Percentiles rank a stretch among this genome's conserved stretches.
Conservation (phyloP, 1,140 invertebrate species). For the Neodiprion lecontei region DNA sequence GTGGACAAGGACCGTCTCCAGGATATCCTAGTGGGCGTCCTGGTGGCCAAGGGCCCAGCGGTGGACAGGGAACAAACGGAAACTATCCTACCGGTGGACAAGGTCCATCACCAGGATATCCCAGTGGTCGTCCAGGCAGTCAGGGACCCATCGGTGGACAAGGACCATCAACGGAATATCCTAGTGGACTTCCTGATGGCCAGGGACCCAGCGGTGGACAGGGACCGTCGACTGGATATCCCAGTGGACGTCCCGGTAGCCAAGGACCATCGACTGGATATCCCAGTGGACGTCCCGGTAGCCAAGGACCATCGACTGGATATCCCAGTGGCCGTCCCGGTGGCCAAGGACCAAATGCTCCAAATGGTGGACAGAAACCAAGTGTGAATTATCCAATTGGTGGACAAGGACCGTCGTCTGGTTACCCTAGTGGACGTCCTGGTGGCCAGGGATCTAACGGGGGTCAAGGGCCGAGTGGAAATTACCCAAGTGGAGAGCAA, state of each 20-base stretch:
- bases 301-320: slow-evolving; percentile 16
- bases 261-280: slow-evolving; percentile 23
- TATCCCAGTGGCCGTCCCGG: slow-evolving; percentile 22
- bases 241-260: slow-evolving; percentile 4
- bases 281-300: slow-evolving; percentile 18
- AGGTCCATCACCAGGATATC: slow-evolving; percentile 32
- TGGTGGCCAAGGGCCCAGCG: slow-evolving; percentile 25
- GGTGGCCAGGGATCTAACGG: slow-evolving; percentile 23
- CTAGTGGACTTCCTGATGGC: slow-evolving; percentile 26
- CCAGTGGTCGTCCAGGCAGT: slow-evolving; percentile 31
- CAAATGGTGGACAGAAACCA: slow-evolving; percentile 23
- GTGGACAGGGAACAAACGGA: slow-evolving; percentile 32
- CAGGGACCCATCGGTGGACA: slow-evolving; percentile 27
- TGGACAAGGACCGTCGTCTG: slow-evolving; percentile 24
- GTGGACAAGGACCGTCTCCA: slow-evolving; percentile 28
- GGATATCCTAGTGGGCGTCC: slow-evolving; percentile 35
- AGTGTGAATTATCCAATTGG: not conserved
- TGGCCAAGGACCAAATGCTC: slow-evolving; percentile 17
- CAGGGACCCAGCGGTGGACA: slow-evolving; percentile 17
- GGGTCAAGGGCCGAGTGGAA: slow-evolving; percentile 22
- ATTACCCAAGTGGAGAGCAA: slow-evolving; percentile 26
- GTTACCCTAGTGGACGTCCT: slow-evolving; percentile 30
- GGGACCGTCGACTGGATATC: slow-evolving; percentile 19
- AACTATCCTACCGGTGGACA: slow-evolving; percentile 33
- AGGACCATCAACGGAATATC: slow-evolving; percentile 33